A percentile compares a stretch with the other conserved stretches of the same genome.
Conservation (phyloP, 2,888 invertebrate genomes). For the Acanthacorydalis orientalis region DNA sequence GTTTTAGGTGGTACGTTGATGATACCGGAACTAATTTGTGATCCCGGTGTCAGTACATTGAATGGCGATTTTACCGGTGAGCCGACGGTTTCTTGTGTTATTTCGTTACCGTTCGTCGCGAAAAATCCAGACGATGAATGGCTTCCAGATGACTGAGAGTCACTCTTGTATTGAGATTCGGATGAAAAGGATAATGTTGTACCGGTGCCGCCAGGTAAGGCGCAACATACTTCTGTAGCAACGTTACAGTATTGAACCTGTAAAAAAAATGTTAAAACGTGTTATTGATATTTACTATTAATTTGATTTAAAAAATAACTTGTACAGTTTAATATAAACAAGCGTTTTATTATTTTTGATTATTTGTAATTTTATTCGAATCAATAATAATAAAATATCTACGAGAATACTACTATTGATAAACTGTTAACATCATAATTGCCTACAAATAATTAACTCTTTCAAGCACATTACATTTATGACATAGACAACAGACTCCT, state of each 20-base stretch:
- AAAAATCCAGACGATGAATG: conserved; percentile 19
- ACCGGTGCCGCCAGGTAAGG: conserved; percentile 15
- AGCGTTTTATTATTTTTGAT: too few species aligned
- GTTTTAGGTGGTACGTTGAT: not conserved
- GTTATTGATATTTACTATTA: too few species aligned
- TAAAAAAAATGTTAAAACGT: conserved; percentile 10
- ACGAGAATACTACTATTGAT: too few species aligned
- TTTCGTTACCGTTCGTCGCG: conserved; percentile 1
- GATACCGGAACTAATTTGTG: not conserved
- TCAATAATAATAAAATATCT: too few species aligned
- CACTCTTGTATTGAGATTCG: conserved; percentile 11
- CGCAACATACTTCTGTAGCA: conserved; percentile 26
- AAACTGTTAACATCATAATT: too few species aligned
- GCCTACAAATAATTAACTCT: too few species aligned
- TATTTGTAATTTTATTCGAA: too few species aligned
- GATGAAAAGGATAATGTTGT: conserved; percentile 12
- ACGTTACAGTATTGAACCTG: conserved; percentile 25
- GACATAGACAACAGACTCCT: too few species aligned
- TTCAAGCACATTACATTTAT: too few species aligned
- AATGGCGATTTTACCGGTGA: not conserved
- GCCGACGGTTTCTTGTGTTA: not conserved
- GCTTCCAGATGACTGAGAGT: conserved; percentile 18
- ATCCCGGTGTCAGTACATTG: not conserved
- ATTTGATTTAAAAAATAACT: too few species aligned
- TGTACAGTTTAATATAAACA: too few species aligned